These are phyloP conservation scores for Glandiceps talaboti DNA, from an alignment of 53 echinoderm and acorn worm genomes.

Conservation along the genomic window DNA sequence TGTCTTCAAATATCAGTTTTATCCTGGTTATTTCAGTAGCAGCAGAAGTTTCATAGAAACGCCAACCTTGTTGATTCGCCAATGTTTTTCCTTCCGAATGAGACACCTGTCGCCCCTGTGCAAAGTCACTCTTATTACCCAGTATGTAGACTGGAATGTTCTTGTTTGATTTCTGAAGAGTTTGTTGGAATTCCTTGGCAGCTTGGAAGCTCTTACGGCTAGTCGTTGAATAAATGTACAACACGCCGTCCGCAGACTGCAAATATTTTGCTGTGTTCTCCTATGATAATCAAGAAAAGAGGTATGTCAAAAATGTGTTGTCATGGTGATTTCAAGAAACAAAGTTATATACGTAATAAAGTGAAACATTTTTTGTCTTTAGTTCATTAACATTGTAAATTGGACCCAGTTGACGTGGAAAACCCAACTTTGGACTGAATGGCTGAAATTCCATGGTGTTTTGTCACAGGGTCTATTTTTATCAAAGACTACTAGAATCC, in stretches of 20 bases:
- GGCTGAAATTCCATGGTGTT: too few species aligned
- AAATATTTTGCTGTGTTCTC: slow-evolving; percentile 66
- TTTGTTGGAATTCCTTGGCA: slow-evolving; percentile 43
- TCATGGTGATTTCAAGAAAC: too few species aligned
- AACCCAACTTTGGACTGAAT: too few species aligned
- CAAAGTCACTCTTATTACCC: slow-evolving; percentile 86
- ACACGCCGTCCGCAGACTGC: slow-evolving; percentile 68
- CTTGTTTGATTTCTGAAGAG: background rate
- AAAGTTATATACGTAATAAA: too few species aligned
- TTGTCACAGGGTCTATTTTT: too few species aligned
- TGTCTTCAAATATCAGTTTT: slow-evolving; percentile 27
- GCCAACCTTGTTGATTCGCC: slow-evolving; percentile 67
- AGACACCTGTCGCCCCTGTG: slow-evolving; percentile 66
- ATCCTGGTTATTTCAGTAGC: slow-evolving; percentile 68
- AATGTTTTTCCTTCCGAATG: slow-evolving; percentile 71
- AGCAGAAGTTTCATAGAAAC: slow-evolving; percentile 81
- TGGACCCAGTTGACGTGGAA: too few species aligned
- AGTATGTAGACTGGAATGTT: slow-evolving; percentile 69
- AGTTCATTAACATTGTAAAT: too few species aligned
- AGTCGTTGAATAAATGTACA: slow-evolving; percentile 91
- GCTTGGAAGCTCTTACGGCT: slow-evolving; percentile 62
- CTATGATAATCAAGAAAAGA: slow-evolving; percentile 39
- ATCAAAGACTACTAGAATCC: too few species aligned
- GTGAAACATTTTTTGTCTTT: too few species aligned
- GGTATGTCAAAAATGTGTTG: too few species aligned